Base-by-base conservation (phyloP, 2,888 invertebrate species). In the Drymonia ruficornis region DNA sequence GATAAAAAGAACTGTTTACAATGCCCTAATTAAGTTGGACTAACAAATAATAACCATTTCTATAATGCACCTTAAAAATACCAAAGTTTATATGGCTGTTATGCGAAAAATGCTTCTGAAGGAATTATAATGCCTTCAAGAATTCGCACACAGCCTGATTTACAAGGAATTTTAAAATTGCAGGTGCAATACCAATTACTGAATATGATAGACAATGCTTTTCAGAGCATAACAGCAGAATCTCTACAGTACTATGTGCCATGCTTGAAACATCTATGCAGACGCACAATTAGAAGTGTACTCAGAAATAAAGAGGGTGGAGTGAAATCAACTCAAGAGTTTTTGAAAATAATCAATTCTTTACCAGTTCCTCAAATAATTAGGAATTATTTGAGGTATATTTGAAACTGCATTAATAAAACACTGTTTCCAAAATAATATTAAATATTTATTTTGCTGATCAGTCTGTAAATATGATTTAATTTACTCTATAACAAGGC, bases 191-290 rank as follows among this genome's bases (percentile, higher is more conserved):
- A 66, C 36, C 63, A 78, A 49, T 55, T 91, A 19, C 56, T 89
- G 19, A 56, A 63, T 7, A 79, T 84, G 76, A 81, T 89, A 49
- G 86, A 87, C 55, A 63, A 61, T 18, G 61, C 63, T 6, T 59
- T 57, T 7, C 61, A 63, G 48, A 70, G 65, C 9, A 56, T 80
- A 1, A 70, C 71, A 42, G 69, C 74, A 19, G 83, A 83, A 50
- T 61, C 61, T 11, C 62, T 86, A 7, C 52, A 65, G 38, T 73
- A 69, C 51, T 70, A 67, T 29, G 81, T 86, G 18, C 76, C 81
- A 45, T 72, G 89, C 11, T 67, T 92, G 51, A 87, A 83, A 61
- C 91, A 91, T 72, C 67, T 89, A 28, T 73, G 82, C 57, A 77
- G 92, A 67, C 59, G 83, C 38, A 78, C 71, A 72, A 78, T 91